phyloP scores from a whole-genome alignment of 2,797 vertebrate species.

The Sitta carolinensis region DNA sequence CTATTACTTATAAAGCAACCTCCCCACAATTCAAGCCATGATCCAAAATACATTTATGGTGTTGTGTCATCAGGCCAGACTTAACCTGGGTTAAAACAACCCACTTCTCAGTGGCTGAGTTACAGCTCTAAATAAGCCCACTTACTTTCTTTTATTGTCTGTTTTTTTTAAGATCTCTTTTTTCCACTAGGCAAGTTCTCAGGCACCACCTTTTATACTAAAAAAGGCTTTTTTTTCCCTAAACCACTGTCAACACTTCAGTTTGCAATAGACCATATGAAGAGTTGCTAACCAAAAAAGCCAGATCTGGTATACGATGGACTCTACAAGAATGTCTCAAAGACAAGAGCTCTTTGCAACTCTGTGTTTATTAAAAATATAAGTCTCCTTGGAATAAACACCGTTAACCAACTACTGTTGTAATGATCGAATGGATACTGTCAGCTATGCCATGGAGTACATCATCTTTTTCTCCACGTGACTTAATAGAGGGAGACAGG shows the following conservation, averaged over 20 bases:
- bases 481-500: slow-evolving; percentile 54
- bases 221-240: neutral
- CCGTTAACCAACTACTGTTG: slow-evolving; percentile 73
- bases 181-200: neutral
- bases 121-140: neutral
- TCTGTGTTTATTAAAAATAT: slow-evolving; percentile 86
- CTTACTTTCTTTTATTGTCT: neutral
- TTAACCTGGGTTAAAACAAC: neutral
- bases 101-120: neutral
- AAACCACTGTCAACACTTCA: neutral
- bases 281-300: neutral
- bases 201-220: neutral
- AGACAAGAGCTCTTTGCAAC: slow-evolving; percentile 78
- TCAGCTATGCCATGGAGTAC: slow-evolving; percentile 65
- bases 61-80: neutral
- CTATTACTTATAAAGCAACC: neutral
- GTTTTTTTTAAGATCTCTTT: neutral
- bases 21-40: neutral
- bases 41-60: neutral
- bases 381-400: slow-evolving; percentile 83
- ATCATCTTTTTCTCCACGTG: slow-evolving; percentile 58
- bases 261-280: neutral
- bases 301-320: neutral
- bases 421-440: slow-evolving; percentile 61
- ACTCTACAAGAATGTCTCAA: slow-evolving; percentile 62